Base-by-base conservation (phyloP, 2,797 vertebrate genomes). In the Phataginus tricuspis region DNA sequence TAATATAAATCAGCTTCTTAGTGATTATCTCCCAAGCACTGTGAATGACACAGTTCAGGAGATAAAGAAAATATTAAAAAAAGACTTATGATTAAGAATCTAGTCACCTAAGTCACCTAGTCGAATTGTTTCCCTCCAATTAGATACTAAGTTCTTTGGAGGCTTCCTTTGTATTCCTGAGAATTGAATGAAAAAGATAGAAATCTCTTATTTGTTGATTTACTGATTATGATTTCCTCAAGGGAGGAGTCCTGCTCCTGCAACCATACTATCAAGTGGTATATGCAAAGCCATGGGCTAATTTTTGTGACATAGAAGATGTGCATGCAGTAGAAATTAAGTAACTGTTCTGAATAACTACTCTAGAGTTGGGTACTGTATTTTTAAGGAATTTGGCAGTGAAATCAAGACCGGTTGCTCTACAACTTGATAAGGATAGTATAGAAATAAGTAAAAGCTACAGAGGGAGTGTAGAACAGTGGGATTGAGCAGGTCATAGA, bases 1-100 rank as follows among this genome's bases (percentile, higher is more conserved):
- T 39, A 63, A 86, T 84, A 94, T 86, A 93, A 94, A 94, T 98
- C 64, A 94, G 31, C n/a, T 64, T 94, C 31, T 78, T 94, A 42
- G 78, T 89, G 74, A 72, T 59, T 93, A 74, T 77, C 71, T 96
- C 49, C 29, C 2, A 71, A 82, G 53, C 12, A 61, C 9, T 9
- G 14, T 93, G 12, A 74, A 79, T 72, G 79, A 94, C 69, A 82
- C 16, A 89, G 45, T 93, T 95, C 66, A 80, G 90, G 72, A 63
- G 82, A 89, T 74, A 57, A 91, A 69, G 71, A 85, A 94, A 95
- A 92, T 55, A 75, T 83, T 45, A 2, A n/a, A 96, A 94, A 80
- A 63, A 89, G 31, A 86, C 94, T 82, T 93, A 19, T 92, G 86
- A 96, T 95, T 96, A 86, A 86, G 59, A 96, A 80, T 79, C 61